Evolutionary conservation across 2,888 invertebrate genomes (phyloP).

Genomic region (Arenicola marina): DNA sequence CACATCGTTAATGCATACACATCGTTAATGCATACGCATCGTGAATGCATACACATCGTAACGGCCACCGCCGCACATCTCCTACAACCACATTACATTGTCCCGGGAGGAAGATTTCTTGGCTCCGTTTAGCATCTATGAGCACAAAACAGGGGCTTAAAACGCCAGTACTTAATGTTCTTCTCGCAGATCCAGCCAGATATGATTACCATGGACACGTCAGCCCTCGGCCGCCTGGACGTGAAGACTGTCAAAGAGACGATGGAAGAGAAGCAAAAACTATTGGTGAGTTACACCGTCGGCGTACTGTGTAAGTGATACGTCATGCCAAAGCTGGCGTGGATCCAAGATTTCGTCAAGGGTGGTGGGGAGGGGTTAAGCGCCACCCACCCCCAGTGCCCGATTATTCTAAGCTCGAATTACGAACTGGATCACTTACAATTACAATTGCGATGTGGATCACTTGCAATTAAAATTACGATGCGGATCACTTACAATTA

Average conservation of each 20-base stretch:
- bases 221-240: slow-evolving; percentile 82
- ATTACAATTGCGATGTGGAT: neutral
- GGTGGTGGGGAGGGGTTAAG: no score
- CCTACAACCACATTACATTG: no score
- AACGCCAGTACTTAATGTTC: no score
- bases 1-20: no score
- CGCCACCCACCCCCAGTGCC: no score
- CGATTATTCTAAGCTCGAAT: no score
- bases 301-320: neutral
- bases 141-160: no score
- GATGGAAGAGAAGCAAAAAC: slow-evolving; percentile 71
- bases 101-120: no score
- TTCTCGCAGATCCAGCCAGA: slow-evolving; percentile 79
- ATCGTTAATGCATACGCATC: no score
- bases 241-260: slow-evolving; percentile 77
- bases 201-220: slow-evolving; percentile 86
- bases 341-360: slow-evolving; percentile 18
- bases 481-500: neutral
- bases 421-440: slow-evolving; percentile 10
- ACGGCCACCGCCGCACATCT: no score
- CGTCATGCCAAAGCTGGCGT: neutral
- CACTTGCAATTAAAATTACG: neutral
- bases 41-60: no score
- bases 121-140: no score
- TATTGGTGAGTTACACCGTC: slow-evolving; percentile 38